Conservation (phyloP, 2,797 vertebrate species). For the Centroberyx gerrardi region DNA sequence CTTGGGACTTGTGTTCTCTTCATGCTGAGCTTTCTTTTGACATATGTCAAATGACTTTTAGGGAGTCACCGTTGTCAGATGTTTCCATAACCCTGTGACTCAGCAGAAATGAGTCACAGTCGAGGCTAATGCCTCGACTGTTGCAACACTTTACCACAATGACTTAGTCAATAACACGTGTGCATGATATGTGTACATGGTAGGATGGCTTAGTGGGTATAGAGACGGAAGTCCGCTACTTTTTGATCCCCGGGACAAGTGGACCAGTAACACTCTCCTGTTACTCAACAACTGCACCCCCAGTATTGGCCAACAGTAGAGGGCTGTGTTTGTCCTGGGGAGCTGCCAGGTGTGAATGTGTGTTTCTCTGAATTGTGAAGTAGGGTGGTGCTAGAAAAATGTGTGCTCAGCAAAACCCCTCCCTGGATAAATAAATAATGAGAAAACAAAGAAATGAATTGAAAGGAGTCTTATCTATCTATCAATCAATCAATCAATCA, state of each 20-base stretch:
- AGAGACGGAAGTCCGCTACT: too few species aligned
- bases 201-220: neutral
- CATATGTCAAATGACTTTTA: constrained; percentile 36
- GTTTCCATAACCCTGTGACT: constrained; percentile 54
- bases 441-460: too few species aligned
- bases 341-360: constrained; percentile 4
- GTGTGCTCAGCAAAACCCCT: too few species aligned
- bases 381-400: too few species aligned
- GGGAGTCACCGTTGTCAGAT: constrained; percentile 35
- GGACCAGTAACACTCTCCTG: too few species aligned
- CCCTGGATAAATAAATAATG: too few species aligned
- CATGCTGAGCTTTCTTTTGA: neutral
- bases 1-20: neutral
- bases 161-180: neutral
- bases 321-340: constrained; percentile 14
- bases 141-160: constrained; percentile 55
- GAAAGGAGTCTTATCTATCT: too few species aligned
- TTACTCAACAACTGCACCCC: too few species aligned
- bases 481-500: too few species aligned
- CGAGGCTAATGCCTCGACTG: constrained; percentile 15
- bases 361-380: too few species aligned
- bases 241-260: too few species aligned
- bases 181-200: neutral
- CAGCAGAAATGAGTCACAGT: too few species aligned
- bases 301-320: neutral